Conservation (phyloP, 2,797 vertebrate genomes). For the Sebastolobus alascanus region DNA sequence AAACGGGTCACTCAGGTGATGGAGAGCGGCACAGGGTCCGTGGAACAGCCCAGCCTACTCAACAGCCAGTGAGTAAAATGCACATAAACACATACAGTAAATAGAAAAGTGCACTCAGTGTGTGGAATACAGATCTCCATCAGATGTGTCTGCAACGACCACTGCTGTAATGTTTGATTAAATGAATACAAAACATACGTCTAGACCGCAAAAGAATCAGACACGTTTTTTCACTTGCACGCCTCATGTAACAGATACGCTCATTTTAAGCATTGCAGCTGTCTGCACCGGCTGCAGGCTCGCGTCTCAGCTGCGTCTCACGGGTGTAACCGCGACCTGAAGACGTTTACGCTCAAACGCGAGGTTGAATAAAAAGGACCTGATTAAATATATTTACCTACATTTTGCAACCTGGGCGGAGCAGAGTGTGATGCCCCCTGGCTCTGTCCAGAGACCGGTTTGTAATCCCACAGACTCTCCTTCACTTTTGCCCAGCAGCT, state of each 20-base stretch:
- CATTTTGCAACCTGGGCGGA: background rate
- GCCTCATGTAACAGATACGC: background rate
- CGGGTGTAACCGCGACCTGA: too few species aligned
- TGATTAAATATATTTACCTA: background rate
- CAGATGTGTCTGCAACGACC: background rate
- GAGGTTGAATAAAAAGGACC: background rate
- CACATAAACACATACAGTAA: too few species aligned
- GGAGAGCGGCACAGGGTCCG: slow-evolving; percentile 81
- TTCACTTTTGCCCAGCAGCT: too few species aligned
- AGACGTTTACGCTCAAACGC: too few species aligned
- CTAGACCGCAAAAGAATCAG: background rate
- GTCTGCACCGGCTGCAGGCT: background rate
- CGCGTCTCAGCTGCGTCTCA: too few species aligned
- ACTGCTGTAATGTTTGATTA: background rate
- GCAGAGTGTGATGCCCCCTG: too few species aligned
- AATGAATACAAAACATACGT: background rate
- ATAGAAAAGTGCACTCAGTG: background rate
- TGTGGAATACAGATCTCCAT: background rate
- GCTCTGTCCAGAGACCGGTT: too few species aligned
- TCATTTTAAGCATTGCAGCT: background rate
- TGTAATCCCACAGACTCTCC: too few species aligned
- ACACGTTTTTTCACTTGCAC: background rate
- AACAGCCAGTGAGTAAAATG: slow-evolving; percentile 88
- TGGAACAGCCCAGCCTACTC: slow-evolving; percentile 89
- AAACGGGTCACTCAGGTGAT: slow-evolving; percentile 91